phyloP scores from a whole-genome alignment of 2,113 vertebrate species.

The Oriolus oriolus region DNA sequence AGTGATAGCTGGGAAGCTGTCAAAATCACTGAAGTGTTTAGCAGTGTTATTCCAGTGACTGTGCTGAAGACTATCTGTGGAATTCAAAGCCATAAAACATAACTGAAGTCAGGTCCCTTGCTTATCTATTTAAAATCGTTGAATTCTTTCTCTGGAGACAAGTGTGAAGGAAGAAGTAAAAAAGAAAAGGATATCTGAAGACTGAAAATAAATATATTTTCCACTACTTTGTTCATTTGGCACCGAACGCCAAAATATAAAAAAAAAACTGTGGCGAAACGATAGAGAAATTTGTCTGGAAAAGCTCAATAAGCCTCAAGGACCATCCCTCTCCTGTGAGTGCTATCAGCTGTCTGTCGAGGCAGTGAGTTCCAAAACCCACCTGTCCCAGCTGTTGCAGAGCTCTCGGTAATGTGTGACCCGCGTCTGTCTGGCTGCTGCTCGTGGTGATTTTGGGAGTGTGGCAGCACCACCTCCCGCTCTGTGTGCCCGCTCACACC shows the following conservation, averaged over 20 bases:
- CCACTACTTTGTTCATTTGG: background rate
- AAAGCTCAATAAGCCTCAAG: background rate
- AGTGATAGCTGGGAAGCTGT: conserved; percentile 55
- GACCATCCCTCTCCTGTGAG: background rate
- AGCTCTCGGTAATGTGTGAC: background rate
- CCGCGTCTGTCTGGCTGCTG: background rate
- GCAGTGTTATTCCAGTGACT: conserved; percentile 39
- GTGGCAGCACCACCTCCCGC: background rate
- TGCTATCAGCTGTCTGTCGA: background rate
- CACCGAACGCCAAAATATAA: background rate
- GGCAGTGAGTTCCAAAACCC: background rate
- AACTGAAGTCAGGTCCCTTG: background rate
- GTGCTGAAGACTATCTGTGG: background rate
- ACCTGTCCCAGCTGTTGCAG: background rate
- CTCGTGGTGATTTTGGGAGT: rapidly evolving
- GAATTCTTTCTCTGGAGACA: background rate
- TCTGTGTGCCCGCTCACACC: background rate
- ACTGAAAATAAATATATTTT: background rate
- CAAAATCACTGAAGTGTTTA: conserved; percentile 56
- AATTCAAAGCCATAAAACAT: background rate
- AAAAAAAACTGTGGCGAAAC: background rate
- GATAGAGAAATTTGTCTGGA: background rate
- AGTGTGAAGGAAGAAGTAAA: background rate
- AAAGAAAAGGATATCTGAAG: background rate
- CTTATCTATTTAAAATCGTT: background rate